Conservation (phyloP, 2,797 vertebrate species). For the Chloroceryle amazona region DNA sequence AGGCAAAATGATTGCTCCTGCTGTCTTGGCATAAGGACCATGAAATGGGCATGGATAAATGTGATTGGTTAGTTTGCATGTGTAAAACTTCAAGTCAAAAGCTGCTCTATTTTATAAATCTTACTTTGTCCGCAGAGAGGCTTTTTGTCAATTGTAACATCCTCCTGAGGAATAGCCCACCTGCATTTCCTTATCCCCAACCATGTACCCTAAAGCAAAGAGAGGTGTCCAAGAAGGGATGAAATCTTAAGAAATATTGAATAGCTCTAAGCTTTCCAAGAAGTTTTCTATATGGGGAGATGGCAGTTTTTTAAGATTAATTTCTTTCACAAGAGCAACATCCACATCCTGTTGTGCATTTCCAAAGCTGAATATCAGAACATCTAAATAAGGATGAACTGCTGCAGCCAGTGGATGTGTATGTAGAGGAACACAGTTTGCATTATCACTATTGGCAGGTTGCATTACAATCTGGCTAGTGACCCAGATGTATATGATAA, state of each 20-base stretch:
- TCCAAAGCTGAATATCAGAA: neutral
- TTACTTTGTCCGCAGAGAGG: neutral
- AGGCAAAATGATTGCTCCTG: neutral
- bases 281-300: neutral
- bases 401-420: neutral
- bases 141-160: neutral
- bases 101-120: neutral
- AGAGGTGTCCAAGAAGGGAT: neutral
- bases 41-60: neutral
- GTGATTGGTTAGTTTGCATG: neutral
- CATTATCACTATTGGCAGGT: neutral
- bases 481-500: neutral
- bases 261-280: neutral
- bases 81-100: neutral
- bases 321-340: neutral
- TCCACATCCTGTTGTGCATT: neutral
- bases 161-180: neutral
- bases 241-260: neutral
- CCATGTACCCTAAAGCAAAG: neutral
- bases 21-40: neutral
- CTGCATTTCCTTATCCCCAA: neutral
- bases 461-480: slow-evolving; percentile 6
- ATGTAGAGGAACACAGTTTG: neutral
- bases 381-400: neutral
- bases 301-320: neutral